A percentile compares a stretch with the other conserved stretches of the same genome.
phyloP scores from a whole-genome alignment of 2,888 invertebrate species.

The Thymelicus lineola region DNA sequence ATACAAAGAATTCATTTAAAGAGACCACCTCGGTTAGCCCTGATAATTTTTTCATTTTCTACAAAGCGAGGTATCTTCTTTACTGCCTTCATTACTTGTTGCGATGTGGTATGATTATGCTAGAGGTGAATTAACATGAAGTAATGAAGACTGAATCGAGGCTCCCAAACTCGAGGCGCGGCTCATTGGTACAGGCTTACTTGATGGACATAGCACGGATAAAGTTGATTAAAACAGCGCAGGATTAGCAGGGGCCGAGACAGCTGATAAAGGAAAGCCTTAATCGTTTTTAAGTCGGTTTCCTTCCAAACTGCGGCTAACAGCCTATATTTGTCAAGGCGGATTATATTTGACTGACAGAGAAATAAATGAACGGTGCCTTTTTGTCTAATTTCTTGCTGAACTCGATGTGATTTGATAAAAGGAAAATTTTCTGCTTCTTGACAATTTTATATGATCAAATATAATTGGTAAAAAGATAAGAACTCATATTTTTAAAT shows the following conservation, averaged over 20 bases:
- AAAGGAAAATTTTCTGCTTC: not conserved
- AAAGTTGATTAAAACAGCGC: constrained; percentile 46
- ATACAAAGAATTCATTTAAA: too few relatives aligned
- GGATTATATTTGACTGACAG: constrained; percentile 5
- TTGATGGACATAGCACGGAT: constrained; percentile 28
- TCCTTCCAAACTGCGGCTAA: not conserved
- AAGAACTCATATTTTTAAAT: too few relatives aligned
- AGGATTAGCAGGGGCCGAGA: constrained; percentile 14
- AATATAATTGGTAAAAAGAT: too few relatives aligned
- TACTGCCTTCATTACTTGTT: too few relatives aligned
- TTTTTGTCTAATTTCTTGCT: constrained; percentile 6
- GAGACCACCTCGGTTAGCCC: too few relatives aligned
- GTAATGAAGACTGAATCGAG: constrained; percentile 6
- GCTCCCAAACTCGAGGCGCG: constrained; percentile 21
- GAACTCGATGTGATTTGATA: not conserved
- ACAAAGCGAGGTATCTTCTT: too few relatives aligned
- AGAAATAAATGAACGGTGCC: not conserved
- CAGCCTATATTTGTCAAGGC: constrained; percentile 9
- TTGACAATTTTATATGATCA: not conserved
- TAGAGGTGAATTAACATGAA: not conserved
- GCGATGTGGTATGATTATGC: too few relatives aligned
- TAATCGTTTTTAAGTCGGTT: constrained; percentile 23
- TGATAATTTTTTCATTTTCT: too few relatives aligned
- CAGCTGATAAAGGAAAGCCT: constrained; percentile 24
- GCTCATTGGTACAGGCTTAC: constrained; percentile 5